Evolutionary conservation across 2,797 vertebrate species (phyloP).

Genomic region (Crocidura indochinensis): DNA sequence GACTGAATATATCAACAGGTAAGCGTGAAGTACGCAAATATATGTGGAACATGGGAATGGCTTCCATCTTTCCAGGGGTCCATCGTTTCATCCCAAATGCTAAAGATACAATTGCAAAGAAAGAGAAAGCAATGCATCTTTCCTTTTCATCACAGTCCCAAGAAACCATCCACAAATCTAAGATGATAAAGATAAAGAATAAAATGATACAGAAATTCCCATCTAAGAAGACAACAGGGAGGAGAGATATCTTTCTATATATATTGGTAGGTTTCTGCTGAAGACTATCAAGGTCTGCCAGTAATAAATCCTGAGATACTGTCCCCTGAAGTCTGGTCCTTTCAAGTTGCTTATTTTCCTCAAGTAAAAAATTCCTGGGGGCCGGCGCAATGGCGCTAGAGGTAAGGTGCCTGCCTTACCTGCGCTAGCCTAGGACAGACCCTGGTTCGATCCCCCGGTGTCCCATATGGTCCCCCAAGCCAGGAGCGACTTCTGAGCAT

Average conservation of each 20-base stretch:
- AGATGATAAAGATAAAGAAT: neutral
- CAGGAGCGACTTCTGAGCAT: no score
- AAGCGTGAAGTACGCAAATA: conserved; percentile 43
- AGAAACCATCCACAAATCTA: conserved; percentile 60
- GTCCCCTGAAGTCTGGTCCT: conserved; percentile 31
- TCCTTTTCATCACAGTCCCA: conserved; percentile 47
- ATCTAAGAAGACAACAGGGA: conserved; percentile 57
- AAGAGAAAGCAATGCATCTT: conserved; percentile 50
- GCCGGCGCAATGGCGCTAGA: no score
- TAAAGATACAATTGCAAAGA: conserved; percentile 54
- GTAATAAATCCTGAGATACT: conserved; percentile 51
- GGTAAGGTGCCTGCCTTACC: no score
- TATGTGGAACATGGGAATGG: conserved; percentile 6
- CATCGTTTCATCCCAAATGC: conserved; percentile 67
- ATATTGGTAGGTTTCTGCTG: conserved; percentile 25
- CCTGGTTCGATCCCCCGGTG: no score
- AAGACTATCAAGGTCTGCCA: conserved; percentile 38
- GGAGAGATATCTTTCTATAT: conserved; percentile 50
- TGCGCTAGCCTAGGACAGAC: no score
- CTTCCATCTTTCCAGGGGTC: conserved; percentile 64
- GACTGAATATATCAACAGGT: conserved; percentile 74
- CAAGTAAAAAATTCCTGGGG: no score
- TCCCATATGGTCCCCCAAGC: no score
- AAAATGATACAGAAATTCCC: conserved; percentile 61
- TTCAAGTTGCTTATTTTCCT: conserved; percentile 4